Base-by-base conservation (phyloP, 2,888 invertebrate genomes). In the Amiota communis region DNA sequence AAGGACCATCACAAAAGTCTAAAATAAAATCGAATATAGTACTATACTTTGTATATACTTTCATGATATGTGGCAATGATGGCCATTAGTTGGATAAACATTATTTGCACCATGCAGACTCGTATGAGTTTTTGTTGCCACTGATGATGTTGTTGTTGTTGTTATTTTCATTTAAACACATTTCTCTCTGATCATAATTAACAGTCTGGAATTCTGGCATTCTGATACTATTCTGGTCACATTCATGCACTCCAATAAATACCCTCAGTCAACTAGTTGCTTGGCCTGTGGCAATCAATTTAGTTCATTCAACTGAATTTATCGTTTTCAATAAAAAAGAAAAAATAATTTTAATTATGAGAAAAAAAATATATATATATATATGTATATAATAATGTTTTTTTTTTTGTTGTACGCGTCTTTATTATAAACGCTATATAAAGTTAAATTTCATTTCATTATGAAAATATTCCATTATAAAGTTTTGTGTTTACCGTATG, bases 71-170 rank as follows among this genome's bases (percentile, higher is more conserved):
- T 8, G 46, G 46, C 51, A 13, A 23, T 53, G 53, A 20, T 71
- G 57, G 61, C 69, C 72, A 72, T 72, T 72, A 72, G 72, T 59
- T 72, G 72, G 11, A 51, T 36, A 67, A 68, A 72, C 61, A 72
- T 46, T 56, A 23, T 51, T 15, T 20, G 46, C 36, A 46, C 12
- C n/a, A 51, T 51, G 53, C n/a, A n/a, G 4, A 51, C 53, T 51
- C 4, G 0, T 6, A n/a, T 51, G 13, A 51, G 12, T 51, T 51
- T 51, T 51, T 51, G n/a, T n/a, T 51, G 53, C n/a, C 46, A 47
- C 57, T 15, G 47, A 12, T 46, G 15, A 8, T 36, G 13, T 64
- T 61, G 8, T 12, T 9, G 23, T 11, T 61, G 10, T 61, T 10
- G 20, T 17, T n/a, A n/a, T n/a, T 17, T 36, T 36, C 36, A 36